Conservation (phyloP, 2,113 vertebrate genomes). For the Peromyscus leucopus region DNA sequence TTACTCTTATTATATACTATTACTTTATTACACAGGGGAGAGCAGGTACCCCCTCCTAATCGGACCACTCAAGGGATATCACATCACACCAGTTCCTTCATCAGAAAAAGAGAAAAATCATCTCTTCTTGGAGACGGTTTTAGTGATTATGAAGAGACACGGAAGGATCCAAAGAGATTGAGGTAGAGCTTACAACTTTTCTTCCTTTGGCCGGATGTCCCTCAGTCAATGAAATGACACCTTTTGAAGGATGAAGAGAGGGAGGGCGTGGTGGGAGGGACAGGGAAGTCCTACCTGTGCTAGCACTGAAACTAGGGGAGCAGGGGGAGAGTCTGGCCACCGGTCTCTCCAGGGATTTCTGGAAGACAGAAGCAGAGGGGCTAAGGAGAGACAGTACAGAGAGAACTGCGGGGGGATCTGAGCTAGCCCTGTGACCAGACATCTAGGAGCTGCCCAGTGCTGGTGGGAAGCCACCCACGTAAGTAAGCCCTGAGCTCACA, state of each 20-base stretch:
- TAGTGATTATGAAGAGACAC: not conserved
- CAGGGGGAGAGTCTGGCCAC: not conserved
- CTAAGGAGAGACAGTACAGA: not conserved
- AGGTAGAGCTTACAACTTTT: rapidly evolving
- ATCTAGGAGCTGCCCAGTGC: too few species aligned
- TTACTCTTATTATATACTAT: too few species aligned
- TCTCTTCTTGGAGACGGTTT: not conserved
- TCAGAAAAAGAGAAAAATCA: not conserved
- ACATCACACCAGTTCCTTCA: not conserved
- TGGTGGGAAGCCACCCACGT: not conserved
- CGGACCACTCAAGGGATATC: not conserved
- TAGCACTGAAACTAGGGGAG: not conserved
- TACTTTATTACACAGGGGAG: not conserved
- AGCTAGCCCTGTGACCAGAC: not conserved
- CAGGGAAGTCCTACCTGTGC: not conserved
- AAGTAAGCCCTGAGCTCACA: not conserved
- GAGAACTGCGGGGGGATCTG: not conserved
- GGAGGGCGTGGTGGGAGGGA: not conserved
- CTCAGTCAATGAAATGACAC: not conserved
- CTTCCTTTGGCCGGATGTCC: not conserved
- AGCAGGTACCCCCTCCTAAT: not conserved
- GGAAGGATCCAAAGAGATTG: not conserved
- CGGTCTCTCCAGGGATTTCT: not conserved
- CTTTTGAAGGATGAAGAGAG: not conserved
- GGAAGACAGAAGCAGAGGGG: not conserved